Percentiles rank a stretch among this genome's conserved stretches.
These are phyloP conservation scores for Erpornis zantholeuca DNA, from an alignment of 2,113 vertebrate species.

Conservation along the genomic window DNA sequence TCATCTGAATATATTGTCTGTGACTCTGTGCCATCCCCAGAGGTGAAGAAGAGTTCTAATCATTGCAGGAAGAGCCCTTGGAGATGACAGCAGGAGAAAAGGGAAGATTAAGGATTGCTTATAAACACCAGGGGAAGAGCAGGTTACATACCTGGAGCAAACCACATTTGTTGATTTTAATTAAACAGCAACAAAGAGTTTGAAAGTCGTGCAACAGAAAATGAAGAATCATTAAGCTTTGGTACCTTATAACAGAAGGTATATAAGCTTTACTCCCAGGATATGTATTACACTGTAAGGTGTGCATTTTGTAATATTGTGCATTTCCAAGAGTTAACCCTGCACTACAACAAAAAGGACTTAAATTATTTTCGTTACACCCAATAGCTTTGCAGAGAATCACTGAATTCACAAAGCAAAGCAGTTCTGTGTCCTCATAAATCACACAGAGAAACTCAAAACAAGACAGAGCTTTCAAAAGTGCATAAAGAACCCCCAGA, in stretches of 20 bases:
- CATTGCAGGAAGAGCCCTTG: not conserved
- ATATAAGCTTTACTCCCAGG: not conserved
- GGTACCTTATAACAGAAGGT: not conserved
- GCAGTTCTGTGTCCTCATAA: not conserved
- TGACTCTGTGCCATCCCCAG: not conserved
- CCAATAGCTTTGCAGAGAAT: not conserved
- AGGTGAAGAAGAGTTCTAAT: slow-evolving; percentile 58
- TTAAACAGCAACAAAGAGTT: not conserved
- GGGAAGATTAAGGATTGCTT: slow-evolving; percentile 14
- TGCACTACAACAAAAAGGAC: not conserved
- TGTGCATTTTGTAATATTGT: not conserved
- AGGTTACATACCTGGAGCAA: not conserved
- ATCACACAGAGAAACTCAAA: not conserved
- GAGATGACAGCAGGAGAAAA: slow-evolving; percentile 26
- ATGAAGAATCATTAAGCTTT: not conserved
- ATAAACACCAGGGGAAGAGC: not conserved
- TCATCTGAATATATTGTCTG: slow-evolving; percentile 63
- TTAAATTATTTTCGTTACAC: not conserved
- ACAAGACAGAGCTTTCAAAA: not conserved
- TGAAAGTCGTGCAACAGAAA: not conserved
- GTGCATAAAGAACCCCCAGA: not conserved
- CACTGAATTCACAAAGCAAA: not conserved
- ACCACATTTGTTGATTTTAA: not conserved
- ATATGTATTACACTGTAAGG: not conserved
- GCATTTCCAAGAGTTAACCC: not conserved